Conservation (phyloP, 2,797 vertebrate genomes). For the Tragelaphus oryx region DNA sequence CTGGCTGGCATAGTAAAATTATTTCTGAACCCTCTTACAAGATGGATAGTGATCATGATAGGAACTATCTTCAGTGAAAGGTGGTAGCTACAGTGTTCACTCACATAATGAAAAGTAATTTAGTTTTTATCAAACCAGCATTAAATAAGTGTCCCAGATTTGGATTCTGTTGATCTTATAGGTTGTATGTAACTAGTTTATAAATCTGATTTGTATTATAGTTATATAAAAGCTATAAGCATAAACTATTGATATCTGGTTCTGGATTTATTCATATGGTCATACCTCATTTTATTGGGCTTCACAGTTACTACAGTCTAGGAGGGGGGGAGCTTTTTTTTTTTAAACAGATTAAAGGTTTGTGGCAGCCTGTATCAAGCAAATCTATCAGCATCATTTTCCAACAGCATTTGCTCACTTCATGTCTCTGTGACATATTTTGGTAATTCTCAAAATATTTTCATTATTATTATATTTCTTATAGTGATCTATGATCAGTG, state of each 20-base stretch:
- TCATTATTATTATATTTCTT: background rate
- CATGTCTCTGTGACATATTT: background rate
- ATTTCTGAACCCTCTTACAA: background rate
- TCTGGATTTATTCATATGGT: background rate
- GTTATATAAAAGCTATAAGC: background rate
- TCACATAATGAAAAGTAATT: background rate
- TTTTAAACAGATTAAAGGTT: background rate
- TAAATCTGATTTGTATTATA: background rate
- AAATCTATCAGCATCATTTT: background rate
- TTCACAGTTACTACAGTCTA: background rate
- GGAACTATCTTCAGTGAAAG: background rate
- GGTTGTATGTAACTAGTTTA: background rate
- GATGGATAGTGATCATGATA: background rate
- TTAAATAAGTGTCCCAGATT: background rate
- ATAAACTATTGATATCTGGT: background rate
- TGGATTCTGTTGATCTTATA: background rate
- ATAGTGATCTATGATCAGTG: background rate
- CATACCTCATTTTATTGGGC: background rate
- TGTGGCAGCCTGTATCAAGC: background rate
- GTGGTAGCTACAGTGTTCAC: background rate
- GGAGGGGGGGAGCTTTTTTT: background rate
- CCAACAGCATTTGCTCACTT: background rate
- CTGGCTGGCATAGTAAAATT: background rate
- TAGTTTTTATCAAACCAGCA: background rate
- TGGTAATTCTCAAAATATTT: background rate